These are phyloP conservation scores for Heliconius sara DNA, from an alignment of 2,888 invertebrate genomes.

Conservation along the genomic window DNA sequence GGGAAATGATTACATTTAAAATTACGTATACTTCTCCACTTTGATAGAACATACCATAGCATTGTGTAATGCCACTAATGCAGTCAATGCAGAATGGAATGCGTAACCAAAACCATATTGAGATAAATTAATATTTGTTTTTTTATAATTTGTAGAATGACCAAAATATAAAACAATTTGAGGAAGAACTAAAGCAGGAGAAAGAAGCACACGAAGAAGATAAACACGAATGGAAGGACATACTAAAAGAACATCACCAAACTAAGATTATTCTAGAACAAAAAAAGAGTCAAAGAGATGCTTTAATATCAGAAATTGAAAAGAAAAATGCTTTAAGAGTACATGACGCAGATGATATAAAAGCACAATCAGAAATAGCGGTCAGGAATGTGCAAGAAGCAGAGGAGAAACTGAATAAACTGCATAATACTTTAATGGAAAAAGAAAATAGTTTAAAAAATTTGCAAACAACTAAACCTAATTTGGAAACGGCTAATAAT, in stretches of 20 bases:
- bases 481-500: conserved; percentile 67
- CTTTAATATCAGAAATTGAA: conserved; percentile 63
- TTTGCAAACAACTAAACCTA: conserved; percentile 70
- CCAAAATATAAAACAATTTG: conserved; percentile 60
- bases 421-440: conserved; percentile 61
- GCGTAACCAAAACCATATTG: too few species aligned
- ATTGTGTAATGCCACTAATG: too few species aligned
- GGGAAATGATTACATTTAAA: too few species aligned
- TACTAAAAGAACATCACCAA: conserved; percentile 63
- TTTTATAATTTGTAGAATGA: conserved; percentile 58
- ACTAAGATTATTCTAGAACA: conserved; percentile 64
- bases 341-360: conserved; percentile 72
- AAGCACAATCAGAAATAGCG: conserved; percentile 64
- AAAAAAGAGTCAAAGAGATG: conserved; percentile 66
- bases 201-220: conserved; percentile 62
- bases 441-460: conserved; percentile 73
- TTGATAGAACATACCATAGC: too few species aligned
- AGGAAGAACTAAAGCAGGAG: conserved; percentile 70
- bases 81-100: too few species aligned
- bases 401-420: conserved; percentile 63
- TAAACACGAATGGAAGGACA: conserved; percentile 60
- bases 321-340: conserved; percentile 67
- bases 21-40: too few species aligned
- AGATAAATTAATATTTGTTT: background rate
- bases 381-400: conserved; percentile 66